A percentile compares a stretch with the other conserved stretches of the same genome.
Evolutionary conservation across 2,797 vertebrate genomes (phyloP).

Genomic region (Coranthus polyacanthus): DNA sequence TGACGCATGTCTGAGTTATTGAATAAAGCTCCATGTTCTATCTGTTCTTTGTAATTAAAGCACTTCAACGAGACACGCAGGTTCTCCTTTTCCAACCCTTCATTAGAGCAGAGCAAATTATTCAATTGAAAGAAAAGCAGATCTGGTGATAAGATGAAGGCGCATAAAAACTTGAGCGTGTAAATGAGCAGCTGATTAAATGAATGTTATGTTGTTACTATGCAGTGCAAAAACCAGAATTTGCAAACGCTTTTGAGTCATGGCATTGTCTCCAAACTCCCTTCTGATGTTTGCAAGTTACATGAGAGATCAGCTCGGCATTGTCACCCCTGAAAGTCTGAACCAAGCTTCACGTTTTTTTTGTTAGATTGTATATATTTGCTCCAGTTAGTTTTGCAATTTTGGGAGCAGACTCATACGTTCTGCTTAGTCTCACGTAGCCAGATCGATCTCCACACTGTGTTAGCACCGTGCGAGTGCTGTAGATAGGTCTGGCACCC

Average conservation of each 20-base stretch:
- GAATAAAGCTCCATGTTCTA: background rate
- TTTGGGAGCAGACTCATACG: too few species aligned
- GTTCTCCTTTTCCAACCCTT: conserved; percentile 20
- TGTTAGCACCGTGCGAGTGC: too few species aligned
- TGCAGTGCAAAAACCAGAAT: conserved; percentile 16
- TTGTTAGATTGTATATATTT: too few species aligned
- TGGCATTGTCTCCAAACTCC: background rate
- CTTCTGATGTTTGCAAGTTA: conserved; percentile 1
- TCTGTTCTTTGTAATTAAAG: conserved; percentile 21
- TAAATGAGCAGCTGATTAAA: conserved; percentile 14
- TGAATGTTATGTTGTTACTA: conserved; percentile 22
- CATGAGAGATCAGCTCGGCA: too few species aligned
- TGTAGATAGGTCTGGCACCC: too few species aligned
- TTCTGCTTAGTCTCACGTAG: too few species aligned
- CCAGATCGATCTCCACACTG: too few species aligned
- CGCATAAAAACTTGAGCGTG: background rate
- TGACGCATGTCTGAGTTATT: background rate
- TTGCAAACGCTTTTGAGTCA: background rate
- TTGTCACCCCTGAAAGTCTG: too few species aligned
- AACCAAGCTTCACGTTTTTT: too few species aligned
- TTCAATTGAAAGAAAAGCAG: conserved; percentile 10
- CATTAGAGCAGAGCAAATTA: conserved; percentile 21
- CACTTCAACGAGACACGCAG: background rate
- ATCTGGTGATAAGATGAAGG: conserved; percentile 34
- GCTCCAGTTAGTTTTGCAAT: too few species aligned